A percentile compares a stretch with the other conserved stretches of the same genome.
phyloP scores from a whole-genome alignment of 2,888 invertebrate species.

The Parthenolecanium corni region DNA sequence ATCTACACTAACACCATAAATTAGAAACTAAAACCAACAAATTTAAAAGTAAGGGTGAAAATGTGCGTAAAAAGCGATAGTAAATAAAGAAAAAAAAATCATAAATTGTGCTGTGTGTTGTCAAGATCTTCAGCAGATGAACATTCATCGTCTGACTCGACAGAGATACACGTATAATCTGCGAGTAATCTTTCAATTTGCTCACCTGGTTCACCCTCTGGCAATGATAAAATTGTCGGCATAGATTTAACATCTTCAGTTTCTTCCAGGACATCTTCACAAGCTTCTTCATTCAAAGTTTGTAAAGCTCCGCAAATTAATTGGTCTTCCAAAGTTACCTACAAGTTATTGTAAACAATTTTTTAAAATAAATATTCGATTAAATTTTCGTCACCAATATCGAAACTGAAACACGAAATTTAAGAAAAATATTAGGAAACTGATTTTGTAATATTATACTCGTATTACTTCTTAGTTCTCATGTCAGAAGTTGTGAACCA shows the following conservation, averaged over 20 bases:
- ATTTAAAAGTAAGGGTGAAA: neutral
- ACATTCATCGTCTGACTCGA: conserved; percentile 13
- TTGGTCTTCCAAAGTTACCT: conserved; percentile 89
- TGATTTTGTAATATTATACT: too few species aligned
- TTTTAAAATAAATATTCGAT: too few species aligned
- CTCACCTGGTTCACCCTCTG: conserved; percentile 26
- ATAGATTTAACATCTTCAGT: conserved; percentile 36
- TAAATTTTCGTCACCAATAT: too few species aligned
- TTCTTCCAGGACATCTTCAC: conserved; percentile 76
- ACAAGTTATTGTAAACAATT: conserved; percentile 30
- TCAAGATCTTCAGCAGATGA: too few species aligned
- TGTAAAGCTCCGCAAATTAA: conserved; percentile 89
- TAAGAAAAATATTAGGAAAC: too few species aligned
- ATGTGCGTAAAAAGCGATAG: neutral
- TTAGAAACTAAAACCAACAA: neutral
- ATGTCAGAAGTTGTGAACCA: too few species aligned
- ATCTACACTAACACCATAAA: neutral
- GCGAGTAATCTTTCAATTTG: conserved; percentile 20
- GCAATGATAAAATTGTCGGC: conserved; percentile 6
- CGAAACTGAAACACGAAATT: too few species aligned
- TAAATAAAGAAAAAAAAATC: neutral
- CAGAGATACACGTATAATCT: conserved; percentile 22
- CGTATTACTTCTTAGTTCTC: too few species aligned
- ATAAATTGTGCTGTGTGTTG: too few species aligned
- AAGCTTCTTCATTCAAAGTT: conserved; percentile 83